These are phyloP conservation scores for Agonopterix arenella DNA, from an alignment of 2,888 invertebrate genomes.

Conservation along the genomic window DNA sequence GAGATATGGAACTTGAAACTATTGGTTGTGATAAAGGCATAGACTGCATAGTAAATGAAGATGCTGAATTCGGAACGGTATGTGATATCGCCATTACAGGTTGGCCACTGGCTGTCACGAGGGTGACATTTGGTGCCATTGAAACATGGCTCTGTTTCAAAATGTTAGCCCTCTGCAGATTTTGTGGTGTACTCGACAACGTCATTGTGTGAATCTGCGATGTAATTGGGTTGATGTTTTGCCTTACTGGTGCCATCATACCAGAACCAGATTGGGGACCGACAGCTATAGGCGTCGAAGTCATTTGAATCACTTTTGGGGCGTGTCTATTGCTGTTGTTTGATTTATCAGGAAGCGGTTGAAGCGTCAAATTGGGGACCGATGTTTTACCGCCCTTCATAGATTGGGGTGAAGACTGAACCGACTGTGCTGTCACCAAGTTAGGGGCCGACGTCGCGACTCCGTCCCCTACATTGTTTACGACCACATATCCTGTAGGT, in stretches of 20 bases:
- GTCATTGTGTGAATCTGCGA: conserved; percentile 68
- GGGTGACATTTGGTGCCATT: conserved; percentile 63
- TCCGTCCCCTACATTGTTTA: conserved; percentile 78
- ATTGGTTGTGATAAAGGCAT: conserved; percentile 69
- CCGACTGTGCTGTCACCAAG: conserved; percentile 58
- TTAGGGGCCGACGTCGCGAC: conserved; percentile 58
- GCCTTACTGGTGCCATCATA: conserved; percentile 51
- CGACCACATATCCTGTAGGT: conserved; percentile 82
- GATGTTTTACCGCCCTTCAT: conserved; percentile 58
- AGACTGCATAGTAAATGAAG: conserved; percentile 61
- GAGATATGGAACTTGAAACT: conserved; percentile 66
- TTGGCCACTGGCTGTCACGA: conserved; percentile 63
- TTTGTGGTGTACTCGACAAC: conserved; percentile 52
- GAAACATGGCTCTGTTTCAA: conserved; percentile 54
- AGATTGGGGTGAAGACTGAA: conserved; percentile 57
- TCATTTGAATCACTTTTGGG: conserved; percentile 69
- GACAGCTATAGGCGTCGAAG: conserved; percentile 39
- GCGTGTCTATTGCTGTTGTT: conserved; percentile 50
- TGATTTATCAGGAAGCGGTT: conserved; percentile 64
- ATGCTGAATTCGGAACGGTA: conserved; percentile 49
- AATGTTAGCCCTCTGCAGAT: conserved; percentile 47
- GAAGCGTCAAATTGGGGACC: conserved; percentile 65
- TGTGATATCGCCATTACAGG: conserved; percentile 72
- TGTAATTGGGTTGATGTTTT: conserved; percentile 66
- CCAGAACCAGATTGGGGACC: conserved; percentile 48